phyloP scores from a whole-genome alignment of 1,140 invertebrate species.

The Papilio polyxenes region DNA sequence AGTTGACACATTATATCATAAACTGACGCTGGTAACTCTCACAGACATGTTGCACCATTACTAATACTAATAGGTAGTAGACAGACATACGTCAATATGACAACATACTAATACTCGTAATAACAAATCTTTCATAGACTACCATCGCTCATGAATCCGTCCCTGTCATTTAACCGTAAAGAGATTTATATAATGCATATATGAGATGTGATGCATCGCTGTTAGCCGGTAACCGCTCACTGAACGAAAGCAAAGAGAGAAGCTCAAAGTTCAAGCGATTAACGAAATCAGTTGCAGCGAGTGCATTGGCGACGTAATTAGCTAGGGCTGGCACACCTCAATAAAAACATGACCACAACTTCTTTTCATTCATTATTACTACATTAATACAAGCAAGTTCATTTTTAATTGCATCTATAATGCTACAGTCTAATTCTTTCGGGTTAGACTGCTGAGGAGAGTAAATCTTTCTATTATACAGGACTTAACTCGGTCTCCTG shows the following conservation, averaged over 20 bases:
- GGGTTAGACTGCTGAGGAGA: no score
- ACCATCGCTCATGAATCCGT: neutral
- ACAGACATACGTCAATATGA: neutral
- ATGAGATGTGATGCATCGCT: neutral
- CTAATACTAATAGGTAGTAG: neutral
- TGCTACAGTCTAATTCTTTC: no score
- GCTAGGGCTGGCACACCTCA: neutral
- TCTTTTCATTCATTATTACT: neutral
- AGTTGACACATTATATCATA: neutral
- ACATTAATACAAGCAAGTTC: neutral
- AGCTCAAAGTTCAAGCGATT: slow-evolving; percentile 20
- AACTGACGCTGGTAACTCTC: neutral
- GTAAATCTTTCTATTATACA: no score
- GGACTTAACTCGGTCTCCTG: no score
- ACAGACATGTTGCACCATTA: neutral
- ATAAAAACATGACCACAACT: neutral
- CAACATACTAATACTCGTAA: neutral
- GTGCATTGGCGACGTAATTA: slow-evolving; percentile 10
- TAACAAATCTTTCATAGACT: neutral
- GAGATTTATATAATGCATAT: neutral
- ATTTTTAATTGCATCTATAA: no score
- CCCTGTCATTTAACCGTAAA: slow-evolving; percentile 4
- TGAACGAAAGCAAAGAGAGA: neutral
- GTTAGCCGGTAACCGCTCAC: neutral
- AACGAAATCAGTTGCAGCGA: slow-evolving; percentile 10